These are phyloP conservation scores for Nothoprocta pentlandii DNA, from an alignment of 2,113 vertebrate genomes.

Conservation along the genomic window DNA sequence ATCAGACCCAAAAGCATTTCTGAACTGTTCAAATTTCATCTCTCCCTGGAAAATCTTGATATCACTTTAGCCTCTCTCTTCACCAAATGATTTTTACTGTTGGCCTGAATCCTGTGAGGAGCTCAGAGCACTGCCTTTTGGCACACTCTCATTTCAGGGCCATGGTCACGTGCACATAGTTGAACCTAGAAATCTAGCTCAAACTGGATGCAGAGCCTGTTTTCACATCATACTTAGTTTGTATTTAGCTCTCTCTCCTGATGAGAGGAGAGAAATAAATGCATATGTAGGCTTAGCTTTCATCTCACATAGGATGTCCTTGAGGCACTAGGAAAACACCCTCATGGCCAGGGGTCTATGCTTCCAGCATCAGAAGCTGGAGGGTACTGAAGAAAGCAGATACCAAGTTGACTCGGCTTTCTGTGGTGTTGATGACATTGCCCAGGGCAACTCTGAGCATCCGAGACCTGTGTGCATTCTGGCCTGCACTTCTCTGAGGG, in stretches of 20 bases:
- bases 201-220: not conserved
- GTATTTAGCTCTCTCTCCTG: not conserved
- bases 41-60: not conserved
- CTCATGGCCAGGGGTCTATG: not conserved
- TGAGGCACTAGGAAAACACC: not conserved
- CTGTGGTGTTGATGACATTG: not conserved
- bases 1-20: not conserved
- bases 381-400: not conserved
- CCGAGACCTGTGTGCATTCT: not conserved
- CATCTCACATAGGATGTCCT: not conserved
- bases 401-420: fast-evolving
- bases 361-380: not conserved
- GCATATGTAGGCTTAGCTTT: not conserved
- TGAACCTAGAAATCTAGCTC: not conserved
- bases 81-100: not conserved
- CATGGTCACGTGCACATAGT: not conserved
- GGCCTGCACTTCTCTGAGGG: not conserved
- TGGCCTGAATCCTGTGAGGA: not conserved
- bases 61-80: not conserved
- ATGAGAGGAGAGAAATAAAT: not conserved
- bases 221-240: not conserved
- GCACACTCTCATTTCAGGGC: not conserved
- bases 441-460: not conserved
- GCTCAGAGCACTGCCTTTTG: not conserved
- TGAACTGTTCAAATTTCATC: not conserved